Evolutionary conservation across 2,797 vertebrate species (phyloP), one percentile per base, ranked within the genome.

Genomic region (Xerus rutilus): DNA sequence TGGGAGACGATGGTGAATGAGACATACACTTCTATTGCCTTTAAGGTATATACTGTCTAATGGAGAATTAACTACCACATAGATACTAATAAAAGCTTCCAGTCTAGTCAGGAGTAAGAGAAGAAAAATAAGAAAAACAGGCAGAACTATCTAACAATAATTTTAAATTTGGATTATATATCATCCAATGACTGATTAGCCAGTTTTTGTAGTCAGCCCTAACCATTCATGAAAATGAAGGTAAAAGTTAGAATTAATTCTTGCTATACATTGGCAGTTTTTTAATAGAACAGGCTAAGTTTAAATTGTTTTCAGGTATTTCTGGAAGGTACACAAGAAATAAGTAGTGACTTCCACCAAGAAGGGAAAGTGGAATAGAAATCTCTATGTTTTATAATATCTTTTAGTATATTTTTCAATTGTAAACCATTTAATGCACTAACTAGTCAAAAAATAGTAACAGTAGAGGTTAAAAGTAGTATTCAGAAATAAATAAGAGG

Each of bases 211-310:
- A 89, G 39, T 45, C 15, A 89, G 57, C 13, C 64, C 43, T 81
- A 52, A 88, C 73, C 45, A 18, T 86, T 93, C 18, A 85, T 69
- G 65, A 94, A 92, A 84, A 69, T 64, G 13, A 89, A 92, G n/a
- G 32, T 65, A 54, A 84, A 84, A 65, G 39, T 86, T 59, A 69
- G 86, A 74, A 82, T 78, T 82, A 28, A 72, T 45, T 85, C 65
- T 57, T 79, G 39, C 43, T 86, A 72, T 87, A 72, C 64, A 20
- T 7, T 47, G 23, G 47, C 52, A 39, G 65, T 35, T 69, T 67
- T 74, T 74, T 47, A 3, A 70, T 14, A 69, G 25, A 23, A 64
- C 18, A 73, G 30, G 45, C 28, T 62, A 86, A 82, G 43, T 62
- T 81, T 81, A 76, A 93, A 93, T 86, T 82, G 52, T 54, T 90